These are phyloP conservation scores for Cardiocondyla obscurior DNA, from an alignment of 1,140 invertebrate species.

Conservation along the genomic window DNA sequence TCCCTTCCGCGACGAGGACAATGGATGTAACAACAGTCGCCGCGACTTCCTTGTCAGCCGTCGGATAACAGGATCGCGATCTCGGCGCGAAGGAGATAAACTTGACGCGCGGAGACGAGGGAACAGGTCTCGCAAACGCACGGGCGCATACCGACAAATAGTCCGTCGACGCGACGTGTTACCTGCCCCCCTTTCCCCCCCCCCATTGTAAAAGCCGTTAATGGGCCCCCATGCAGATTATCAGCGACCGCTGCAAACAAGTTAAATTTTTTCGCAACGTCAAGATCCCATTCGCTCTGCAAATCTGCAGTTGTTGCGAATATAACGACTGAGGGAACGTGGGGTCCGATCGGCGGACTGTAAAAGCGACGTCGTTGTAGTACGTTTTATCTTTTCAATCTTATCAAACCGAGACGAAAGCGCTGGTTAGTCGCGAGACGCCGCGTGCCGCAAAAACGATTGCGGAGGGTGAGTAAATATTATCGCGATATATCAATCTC, in stretches of 20 bases:
- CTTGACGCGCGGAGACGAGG: background rate
- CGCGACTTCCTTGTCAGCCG: slow-evolving; percentile 32
- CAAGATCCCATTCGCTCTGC: slow-evolving; percentile 35
- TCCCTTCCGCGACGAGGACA: slow-evolving; percentile 11
- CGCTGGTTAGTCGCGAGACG: background rate
- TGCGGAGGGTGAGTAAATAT: slow-evolving; percentile 27
- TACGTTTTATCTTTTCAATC: slow-evolving; percentile 47
- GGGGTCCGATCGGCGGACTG: background rate
- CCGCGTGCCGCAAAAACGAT: slow-evolving; percentile 55
- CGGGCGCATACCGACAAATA: slow-evolving; percentile 51
- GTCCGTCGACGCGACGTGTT: slow-evolving; percentile 47
- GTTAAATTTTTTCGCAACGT: slow-evolving; percentile 57
- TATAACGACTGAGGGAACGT: background rate
- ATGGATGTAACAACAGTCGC: slow-evolving; percentile 15
- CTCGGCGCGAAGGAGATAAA: background rate
- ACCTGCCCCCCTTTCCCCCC: too few relatives aligned
- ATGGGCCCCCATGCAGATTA: slow-evolving; percentile 56
- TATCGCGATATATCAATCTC: slow-evolving; percentile 39
- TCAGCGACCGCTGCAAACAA: slow-evolving; percentile 40
- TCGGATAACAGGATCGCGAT: slow-evolving; percentile 37
- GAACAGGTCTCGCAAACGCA: background rate
- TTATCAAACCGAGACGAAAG: slow-evolving; percentile 51
- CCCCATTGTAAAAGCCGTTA: slow-evolving; percentile 53
- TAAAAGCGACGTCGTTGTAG: slow-evolving; percentile 13
- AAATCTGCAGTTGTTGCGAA: slow-evolving; percentile 33